Percentiles rank a stretch among this genome's conserved stretches.
phyloP scores from a whole-genome alignment of 2,113 vertebrate species.

The Xenopus laevis region DNA sequence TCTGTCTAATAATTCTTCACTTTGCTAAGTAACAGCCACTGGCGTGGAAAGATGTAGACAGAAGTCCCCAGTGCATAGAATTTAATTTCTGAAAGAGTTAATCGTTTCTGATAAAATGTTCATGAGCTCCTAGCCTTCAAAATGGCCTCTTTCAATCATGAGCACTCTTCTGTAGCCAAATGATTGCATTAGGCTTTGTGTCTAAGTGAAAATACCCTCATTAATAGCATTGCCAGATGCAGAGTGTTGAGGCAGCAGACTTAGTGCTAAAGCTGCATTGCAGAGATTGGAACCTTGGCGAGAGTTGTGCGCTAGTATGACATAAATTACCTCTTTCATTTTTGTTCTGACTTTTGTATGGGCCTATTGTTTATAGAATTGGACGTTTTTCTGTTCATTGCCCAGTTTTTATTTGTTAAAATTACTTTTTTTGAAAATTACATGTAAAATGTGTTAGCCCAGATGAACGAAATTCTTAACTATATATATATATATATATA shows the following conservation, averaged over 20 bases:
- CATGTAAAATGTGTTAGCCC: too few species aligned
- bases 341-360: too few species aligned
- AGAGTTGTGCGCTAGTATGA: slow-evolving; percentile 52
- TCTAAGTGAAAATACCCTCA: slow-evolving; percentile 51
- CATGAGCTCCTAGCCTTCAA: not conserved
- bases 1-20: too few species aligned
- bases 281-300: slow-evolving; percentile 54
- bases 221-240: slow-evolving; percentile 49
- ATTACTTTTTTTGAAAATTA: too few species aligned
- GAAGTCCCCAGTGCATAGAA: not conserved
- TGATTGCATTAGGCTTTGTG: slow-evolving; percentile 46
- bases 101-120: not conserved
- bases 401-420: too few species aligned
- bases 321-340: not conserved
- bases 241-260: slow-evolving; percentile 48
- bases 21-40: too few species aligned
- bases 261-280: slow-evolving; percentile 67
- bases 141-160: not conserved
- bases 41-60: too few species aligned
- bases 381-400: too few species aligned
- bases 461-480: too few species aligned
- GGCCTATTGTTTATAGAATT: too few species aligned
- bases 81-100: not conserved
- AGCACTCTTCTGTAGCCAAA: slow-evolving; percentile 41
- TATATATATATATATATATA: too few species aligned